Evolutionary conservation across 2,113 vertebrate genomes (phyloP).

Genomic region (Silurus glanis): DNA sequence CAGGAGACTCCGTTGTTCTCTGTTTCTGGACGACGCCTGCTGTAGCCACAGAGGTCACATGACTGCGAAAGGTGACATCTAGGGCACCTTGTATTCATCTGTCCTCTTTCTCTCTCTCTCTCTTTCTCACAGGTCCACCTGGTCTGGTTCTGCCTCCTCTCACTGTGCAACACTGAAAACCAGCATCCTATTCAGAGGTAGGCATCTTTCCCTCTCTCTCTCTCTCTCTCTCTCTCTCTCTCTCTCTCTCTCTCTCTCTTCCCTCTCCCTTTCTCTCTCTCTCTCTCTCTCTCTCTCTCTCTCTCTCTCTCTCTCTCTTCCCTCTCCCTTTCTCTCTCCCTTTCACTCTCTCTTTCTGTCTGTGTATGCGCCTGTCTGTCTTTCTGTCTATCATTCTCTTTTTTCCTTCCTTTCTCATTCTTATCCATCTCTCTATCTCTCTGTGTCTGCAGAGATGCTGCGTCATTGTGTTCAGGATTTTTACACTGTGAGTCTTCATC

Average conservation of each 20-base stretch:
- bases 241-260: not conserved
- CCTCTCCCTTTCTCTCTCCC: not conserved
- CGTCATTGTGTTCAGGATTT: conserved; percentile 10
- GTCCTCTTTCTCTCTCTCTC: conserved; percentile 35
- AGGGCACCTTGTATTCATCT: conserved; percentile 36
- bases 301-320: not conserved
- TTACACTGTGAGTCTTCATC: conserved; percentile 3
- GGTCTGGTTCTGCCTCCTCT: conserved; percentile 12
- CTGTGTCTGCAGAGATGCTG: conserved; percentile 3
- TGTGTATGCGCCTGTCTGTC: not conserved
- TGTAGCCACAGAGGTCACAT: conserved; percentile 13
- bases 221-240: not conserved
- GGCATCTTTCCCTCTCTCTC: not conserved
- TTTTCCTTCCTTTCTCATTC: conserved; percentile 27
- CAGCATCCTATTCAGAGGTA: not conserved
- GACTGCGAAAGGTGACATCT: conserved; percentile 14
- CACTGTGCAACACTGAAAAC: conserved; percentile 19
- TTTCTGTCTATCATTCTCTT: not conserved
- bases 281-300: conserved; percentile 25
- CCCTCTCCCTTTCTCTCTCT: conserved; percentile 32
- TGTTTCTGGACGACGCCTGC: not conserved
- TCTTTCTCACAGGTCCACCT: not conserved
- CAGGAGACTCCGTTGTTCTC: not conserved
- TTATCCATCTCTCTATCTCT: conserved; percentile 30
- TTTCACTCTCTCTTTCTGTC: not conserved